phyloP scores from a whole-genome alignment of 2,888 invertebrate genomes.

The Troides helena region DNA sequence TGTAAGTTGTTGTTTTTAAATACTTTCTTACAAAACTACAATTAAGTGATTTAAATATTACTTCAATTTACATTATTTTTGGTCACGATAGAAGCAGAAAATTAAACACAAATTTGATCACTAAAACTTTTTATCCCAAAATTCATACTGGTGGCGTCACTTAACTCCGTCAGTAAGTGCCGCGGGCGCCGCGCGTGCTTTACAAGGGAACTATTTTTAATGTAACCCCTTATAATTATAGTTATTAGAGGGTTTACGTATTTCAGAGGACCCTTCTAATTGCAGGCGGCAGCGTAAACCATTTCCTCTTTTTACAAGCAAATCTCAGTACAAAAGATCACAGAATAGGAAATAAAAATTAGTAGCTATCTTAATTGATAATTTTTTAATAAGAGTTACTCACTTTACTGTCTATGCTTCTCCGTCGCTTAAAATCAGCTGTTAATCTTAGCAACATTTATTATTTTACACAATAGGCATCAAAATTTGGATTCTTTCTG shows the following conservation, averaged over 20 bases:
- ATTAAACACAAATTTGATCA: conserved; percentile 32
- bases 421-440: too few relatives aligned
- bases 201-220: conserved; percentile 49
- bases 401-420: too few relatives aligned
- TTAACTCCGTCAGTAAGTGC: conserved; percentile 34
- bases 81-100: neutral
- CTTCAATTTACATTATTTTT: too few relatives aligned
- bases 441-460: too few relatives aligned
- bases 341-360: too few relatives aligned
- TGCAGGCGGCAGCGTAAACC: conserved; percentile 52
- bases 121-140: conserved; percentile 36
- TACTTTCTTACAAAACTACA: too few relatives aligned
- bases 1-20: too few relatives aligned
- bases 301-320: conserved; percentile 26
- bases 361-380: neutral
- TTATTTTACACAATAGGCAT: too few relatives aligned
- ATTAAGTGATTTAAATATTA: too few relatives aligned
- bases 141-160: conserved; percentile 49
- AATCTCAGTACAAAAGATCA: neutral
- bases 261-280: conserved; percentile 65
- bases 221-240: conserved; percentile 70
- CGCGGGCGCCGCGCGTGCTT: conserved; percentile 65
- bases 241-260: conserved; percentile 69
- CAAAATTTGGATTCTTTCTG: too few relatives aligned
- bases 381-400: too few relatives aligned